Evolutionary conservation across 2,113 vertebrate genomes (phyloP).

Genomic region (Xenus cinereus): DNA sequence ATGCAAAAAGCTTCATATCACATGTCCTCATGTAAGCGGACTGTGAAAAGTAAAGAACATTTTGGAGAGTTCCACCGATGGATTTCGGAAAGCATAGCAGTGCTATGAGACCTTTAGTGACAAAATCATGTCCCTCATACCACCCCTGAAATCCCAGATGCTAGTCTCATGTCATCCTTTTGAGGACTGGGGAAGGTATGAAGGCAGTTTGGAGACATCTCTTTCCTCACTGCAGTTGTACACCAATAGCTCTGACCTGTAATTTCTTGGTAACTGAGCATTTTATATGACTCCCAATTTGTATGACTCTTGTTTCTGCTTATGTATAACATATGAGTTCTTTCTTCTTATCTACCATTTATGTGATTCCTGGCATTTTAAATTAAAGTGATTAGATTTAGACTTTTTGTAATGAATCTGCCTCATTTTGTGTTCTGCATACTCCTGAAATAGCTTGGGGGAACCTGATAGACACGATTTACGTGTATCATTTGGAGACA

Average conservation of each 20-base stretch:
- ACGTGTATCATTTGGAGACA: conserved; percentile 9
- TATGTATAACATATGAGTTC: not conserved
- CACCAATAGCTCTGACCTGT: not conserved
- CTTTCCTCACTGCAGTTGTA: not conserved
- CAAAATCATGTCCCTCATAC: not conserved
- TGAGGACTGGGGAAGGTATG: not conserved
- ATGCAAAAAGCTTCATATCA: not conserved
- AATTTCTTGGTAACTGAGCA: not conserved
- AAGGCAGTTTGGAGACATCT: not conserved
- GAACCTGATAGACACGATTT: conserved; percentile 11
- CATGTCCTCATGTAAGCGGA: not conserved
- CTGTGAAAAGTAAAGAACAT: not conserved
- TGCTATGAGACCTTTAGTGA: not conserved
- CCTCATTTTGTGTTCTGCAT: conserved; percentile 8
- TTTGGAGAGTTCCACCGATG: not conserved
- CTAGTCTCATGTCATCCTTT: not conserved
- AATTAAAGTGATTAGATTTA: conserved; percentile 47
- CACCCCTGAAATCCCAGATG: not conserved
- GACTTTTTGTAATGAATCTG: conserved; percentile 41
- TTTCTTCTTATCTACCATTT: not conserved
- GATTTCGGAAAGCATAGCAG: not conserved
- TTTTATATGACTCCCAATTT: not conserved
- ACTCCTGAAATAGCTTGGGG: conserved; percentile 7
- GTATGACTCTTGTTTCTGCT: not conserved
- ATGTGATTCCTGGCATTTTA: conserved; percentile 13